phyloP scores from a whole-genome alignment of 1,140 invertebrate genomes.

The Lamellibrachia luymesi region DNA sequence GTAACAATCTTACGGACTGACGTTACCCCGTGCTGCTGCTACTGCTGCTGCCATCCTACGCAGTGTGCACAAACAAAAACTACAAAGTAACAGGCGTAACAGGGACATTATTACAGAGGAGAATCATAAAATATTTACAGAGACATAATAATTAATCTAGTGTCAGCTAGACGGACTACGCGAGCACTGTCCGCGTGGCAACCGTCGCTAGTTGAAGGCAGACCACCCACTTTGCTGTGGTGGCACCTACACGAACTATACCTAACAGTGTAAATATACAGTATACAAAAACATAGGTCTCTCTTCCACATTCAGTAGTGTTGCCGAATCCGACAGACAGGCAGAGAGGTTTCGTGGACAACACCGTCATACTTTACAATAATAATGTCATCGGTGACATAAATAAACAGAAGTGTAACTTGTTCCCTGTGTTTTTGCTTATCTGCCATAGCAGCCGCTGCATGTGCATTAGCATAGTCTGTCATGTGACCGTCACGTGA shows the following conservation, averaged over 20 bases:
- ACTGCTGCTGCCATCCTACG: background rate
- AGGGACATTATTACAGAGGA: background rate
- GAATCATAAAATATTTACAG: slow-evolving; percentile 1
- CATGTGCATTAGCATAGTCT: background rate
- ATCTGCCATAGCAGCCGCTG: background rate
- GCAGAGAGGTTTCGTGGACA: background rate
- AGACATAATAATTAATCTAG: slow-evolving; percentile 1
- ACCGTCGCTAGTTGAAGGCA: background rate
- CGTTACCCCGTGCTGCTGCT: background rate
- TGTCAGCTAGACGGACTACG: background rate
- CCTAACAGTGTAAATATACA: slow-evolving; percentile 5
- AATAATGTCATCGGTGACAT: background rate
- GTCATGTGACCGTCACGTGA: background rate
- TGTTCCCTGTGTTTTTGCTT: slow-evolving; percentile 4
- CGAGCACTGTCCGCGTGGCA: background rate
- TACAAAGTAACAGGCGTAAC: background rate
- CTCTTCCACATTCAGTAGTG: background rate
- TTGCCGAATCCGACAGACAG: background rate
- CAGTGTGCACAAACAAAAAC: background rate
- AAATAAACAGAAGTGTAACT: slow-evolving; percentile 1
- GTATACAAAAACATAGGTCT: slow-evolving; percentile 1
- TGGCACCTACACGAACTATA: background rate
- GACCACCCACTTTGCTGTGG: background rate
- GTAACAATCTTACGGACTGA: background rate
- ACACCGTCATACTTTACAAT: background rate